A percentile compares a stretch with the other conserved stretches of the same genome.
Evolutionary conservation across 1,140 invertebrate species (phyloP).

Genomic region (Calliphora vicina): DNA sequence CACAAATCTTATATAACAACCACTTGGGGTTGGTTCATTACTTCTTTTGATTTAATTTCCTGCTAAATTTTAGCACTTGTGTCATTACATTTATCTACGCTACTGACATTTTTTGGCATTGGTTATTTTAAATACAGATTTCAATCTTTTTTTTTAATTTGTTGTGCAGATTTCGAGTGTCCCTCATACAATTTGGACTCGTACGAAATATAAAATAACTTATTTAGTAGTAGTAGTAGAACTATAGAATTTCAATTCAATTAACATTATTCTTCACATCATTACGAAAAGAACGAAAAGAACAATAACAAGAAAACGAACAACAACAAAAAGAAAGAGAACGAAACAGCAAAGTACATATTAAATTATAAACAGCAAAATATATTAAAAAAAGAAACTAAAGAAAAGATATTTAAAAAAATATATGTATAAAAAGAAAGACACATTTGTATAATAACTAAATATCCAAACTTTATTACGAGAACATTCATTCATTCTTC

Average conservation of each 20-base stretch:
- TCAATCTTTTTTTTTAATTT: background rate
- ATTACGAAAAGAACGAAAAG: background rate
- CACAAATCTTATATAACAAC: background rate
- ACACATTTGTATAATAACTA: no score
- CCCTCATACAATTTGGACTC: no score
- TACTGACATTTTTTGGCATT: background rate
- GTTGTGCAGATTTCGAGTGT: background rate
- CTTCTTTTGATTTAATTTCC: background rate
- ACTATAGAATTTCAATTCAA: background rate
- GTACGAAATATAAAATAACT: no score
- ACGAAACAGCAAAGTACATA: no score
- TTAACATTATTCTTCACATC: background rate
- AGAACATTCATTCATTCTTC: no score
- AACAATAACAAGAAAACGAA: slow-evolving; percentile 12
- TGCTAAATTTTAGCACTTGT: background rate
- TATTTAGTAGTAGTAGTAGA: background rate
- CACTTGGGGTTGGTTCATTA: background rate
- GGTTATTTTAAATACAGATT: background rate
- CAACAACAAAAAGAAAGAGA: no score
- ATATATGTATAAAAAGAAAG: no score
- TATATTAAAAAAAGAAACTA: no score
- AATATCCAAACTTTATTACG: no score
- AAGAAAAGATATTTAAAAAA: no score
- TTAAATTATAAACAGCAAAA: background rate
- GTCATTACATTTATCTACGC: background rate